Evolutionary conservation across 2,888 invertebrate species (phyloP), one percentile per base, ranked within the genome.

Genomic region (Seira musarum): DNA sequence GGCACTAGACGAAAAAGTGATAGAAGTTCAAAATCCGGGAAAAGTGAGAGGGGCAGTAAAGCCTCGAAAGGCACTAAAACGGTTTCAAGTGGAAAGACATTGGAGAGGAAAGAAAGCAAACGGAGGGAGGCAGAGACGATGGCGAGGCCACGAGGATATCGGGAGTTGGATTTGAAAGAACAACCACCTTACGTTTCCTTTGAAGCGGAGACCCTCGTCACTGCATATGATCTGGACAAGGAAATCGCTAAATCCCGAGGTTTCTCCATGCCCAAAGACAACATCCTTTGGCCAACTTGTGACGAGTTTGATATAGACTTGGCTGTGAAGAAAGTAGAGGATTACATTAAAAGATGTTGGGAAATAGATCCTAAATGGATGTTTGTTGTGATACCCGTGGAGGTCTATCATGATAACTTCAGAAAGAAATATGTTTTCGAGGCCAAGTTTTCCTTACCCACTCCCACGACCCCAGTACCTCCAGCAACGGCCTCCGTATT

Each of bases 401-500:
- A 86, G 25, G 60, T 79, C 8, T 68, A 79, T 60, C 65, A 75
- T 10, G 82, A 81, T n/a, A 80, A 80, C 22, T 83, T 78, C 40
- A 53, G 72, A 17, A 86, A 84, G 49, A 80, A 80, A 53, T 83
- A 72, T 46, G 61, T 84, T 21, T 86, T 82, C 19, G 83, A 83
- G 22, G 83, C 70, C 0, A 84, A 82, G 49, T 86, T 84, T 49
- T 86, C 85, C 2, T 46, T 80, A 1, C 85, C 86, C 0, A 84
- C 82, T 15, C 61, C 69, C 5, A 72, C 75, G 5, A 69, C 66
- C 17, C 86, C 86, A 0, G 83, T 86, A 6, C 83, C 86, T 19
- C 71, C 66, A 15, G 85, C 86, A 2, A 85, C 85, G 8, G 86
- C 84, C 1, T 86, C 86, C 1, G 84, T 86, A 1, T 86, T 78